These are phyloP conservation scores for Muraenolepis orangiensis DNA, from an alignment of 2,797 vertebrate species.

Conservation along the genomic window DNA sequence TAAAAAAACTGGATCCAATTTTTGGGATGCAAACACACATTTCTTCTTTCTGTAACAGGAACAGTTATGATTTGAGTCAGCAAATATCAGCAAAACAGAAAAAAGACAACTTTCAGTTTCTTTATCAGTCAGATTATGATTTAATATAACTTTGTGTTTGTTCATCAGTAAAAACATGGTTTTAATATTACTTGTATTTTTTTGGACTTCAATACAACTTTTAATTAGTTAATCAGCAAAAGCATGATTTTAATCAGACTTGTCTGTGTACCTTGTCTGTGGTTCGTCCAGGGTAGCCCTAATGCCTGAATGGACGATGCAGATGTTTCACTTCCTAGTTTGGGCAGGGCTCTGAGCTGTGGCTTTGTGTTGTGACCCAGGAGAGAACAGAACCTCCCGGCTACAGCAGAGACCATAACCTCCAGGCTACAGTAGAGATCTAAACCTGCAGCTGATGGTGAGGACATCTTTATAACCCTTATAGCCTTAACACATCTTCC, in stretches of 20 bases:
- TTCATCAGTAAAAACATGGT: neutral
- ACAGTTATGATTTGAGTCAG: neutral
- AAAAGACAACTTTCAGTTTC: too few relatives aligned
- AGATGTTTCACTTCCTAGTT: neutral
- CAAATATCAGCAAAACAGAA: too few relatives aligned
- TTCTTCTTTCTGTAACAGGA: neutral
- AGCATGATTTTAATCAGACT: too few relatives aligned
- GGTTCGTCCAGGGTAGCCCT: neutral
- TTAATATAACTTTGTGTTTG: neutral
- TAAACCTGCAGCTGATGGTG: neutral
- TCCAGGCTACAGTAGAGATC: neutral
- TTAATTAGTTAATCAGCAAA: too few relatives aligned
- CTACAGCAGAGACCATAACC: neutral
- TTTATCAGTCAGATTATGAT: neutral
- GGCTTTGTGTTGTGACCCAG: neutral
- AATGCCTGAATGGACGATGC: neutral
- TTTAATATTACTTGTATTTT: neutral
- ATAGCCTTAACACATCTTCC: neutral
- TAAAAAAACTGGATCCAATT: neutral
- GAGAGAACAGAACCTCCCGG: neutral
- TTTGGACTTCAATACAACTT: too few relatives aligned
- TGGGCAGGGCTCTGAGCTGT: neutral
- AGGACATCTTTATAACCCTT: neutral
- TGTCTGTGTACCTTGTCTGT: neutral
- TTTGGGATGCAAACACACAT: neutral